phyloP scores from a whole-genome alignment of 2,113 vertebrate genomes.

The Menura novaehollandiae region DNA sequence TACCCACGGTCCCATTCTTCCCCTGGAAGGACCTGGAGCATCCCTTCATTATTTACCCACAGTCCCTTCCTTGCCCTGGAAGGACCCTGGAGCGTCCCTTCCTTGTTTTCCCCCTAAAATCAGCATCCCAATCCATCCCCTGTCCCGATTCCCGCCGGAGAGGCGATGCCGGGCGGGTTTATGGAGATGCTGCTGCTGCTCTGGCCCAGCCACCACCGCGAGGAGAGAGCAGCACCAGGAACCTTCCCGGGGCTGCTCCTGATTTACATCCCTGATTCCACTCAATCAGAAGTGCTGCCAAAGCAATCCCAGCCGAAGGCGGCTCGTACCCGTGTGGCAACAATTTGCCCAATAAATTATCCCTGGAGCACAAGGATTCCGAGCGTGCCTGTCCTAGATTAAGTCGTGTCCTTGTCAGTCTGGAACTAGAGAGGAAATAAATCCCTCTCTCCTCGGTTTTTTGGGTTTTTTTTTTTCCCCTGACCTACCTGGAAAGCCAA shows the following conservation, averaged over 20 bases:
- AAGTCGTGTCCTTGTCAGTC: neutral
- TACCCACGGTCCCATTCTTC: neutral
- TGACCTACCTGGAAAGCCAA: neutral
- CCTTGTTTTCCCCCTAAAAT: neutral
- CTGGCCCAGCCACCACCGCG: neutral
- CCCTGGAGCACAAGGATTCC: neutral
- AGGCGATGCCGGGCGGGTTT: neutral
- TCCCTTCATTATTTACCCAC: neutral
- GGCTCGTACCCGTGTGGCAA: neutral
- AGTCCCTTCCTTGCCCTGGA: neutral
- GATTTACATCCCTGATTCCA: neutral
- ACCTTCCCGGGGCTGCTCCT: neutral
- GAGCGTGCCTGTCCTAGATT: neutral
- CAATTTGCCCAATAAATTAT: neutral
- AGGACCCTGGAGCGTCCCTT: neutral
- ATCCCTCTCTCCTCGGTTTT: neutral
- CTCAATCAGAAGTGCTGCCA: neutral
- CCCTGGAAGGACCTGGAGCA: neutral
- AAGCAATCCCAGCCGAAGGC: neutral
- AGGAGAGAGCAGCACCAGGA: neutral
- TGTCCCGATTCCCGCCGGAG: neutral
- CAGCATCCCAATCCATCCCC: neutral
- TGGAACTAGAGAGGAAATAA: neutral
- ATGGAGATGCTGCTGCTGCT: neutral
- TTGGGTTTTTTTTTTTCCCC: neutral